phyloP scores from a whole-genome alignment of 2,113 vertebrate species.

The Dipodomys stephensi region DNA sequence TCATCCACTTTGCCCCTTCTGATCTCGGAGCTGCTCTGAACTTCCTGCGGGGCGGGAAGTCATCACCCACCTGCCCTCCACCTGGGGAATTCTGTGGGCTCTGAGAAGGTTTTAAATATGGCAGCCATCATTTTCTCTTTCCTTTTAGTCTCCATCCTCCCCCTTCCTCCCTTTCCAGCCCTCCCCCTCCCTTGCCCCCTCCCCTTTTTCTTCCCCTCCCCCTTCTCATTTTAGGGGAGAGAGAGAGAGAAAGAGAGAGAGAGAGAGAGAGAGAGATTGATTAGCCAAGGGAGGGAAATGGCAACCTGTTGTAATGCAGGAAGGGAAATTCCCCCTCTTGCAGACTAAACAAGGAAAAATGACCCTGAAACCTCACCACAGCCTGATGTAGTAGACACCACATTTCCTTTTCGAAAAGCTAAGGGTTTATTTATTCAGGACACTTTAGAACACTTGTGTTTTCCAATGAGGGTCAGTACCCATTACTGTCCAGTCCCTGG shows the following conservation, averaged over 20 bases:
- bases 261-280: not conserved
- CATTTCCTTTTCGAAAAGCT: slow-evolving; percentile 24
- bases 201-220: not conserved
- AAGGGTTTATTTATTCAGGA: slow-evolving; percentile 1
- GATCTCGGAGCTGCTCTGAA: not conserved
- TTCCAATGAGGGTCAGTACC: not conserved
- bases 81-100: not conserved
- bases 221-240: not conserved
- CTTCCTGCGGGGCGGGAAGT: not conserved
- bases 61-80: too few species aligned
- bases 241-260: not conserved
- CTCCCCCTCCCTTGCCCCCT: not conserved
- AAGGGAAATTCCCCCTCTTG: not conserved
- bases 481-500: accelerated
- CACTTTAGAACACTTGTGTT: not conserved
- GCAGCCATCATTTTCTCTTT: not conserved
- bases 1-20: accelerated
- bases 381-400: not conserved
- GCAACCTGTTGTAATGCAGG: not conserved
- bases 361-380: not conserved
- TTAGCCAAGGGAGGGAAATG: not conserved
- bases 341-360: not conserved
- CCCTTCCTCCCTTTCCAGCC: too few species aligned
- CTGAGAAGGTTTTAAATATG: not conserved
- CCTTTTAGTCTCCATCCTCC: not conserved